Percentiles rank a stretch among this genome's conserved stretches.
phyloP scores from a whole-genome alignment of 2,888 invertebrate species.

The Drosophila infuscata region DNA sequence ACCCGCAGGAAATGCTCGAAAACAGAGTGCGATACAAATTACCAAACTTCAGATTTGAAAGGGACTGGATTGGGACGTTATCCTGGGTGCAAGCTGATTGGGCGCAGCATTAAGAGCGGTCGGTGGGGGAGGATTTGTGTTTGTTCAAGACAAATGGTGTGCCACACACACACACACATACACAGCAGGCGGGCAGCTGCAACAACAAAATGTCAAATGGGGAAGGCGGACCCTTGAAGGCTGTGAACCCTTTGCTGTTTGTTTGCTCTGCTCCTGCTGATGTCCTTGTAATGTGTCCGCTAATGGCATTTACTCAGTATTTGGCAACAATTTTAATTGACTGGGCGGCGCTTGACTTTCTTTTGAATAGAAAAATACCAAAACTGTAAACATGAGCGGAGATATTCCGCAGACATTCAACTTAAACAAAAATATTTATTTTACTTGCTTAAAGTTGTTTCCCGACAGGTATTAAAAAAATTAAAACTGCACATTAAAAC shows the following conservation, averaged over 20 bases:
- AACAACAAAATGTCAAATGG: slow-evolving; percentile 35
- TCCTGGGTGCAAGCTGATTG: slow-evolving; percentile 68
- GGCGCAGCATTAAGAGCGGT: slow-evolving; percentile 34
- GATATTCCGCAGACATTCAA: not conserved
- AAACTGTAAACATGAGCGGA: not conserved
- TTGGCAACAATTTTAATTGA: slow-evolving; percentile 78
- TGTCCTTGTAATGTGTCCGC: slow-evolving; percentile 84
- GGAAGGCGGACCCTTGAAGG: not conserved
- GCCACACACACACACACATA: slow-evolving; percentile 9
- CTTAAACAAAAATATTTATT: not conserved
- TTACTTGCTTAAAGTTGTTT: not conserved
- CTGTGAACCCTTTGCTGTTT: slow-evolving; percentile 42
- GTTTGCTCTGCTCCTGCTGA: slow-evolving; percentile 65
- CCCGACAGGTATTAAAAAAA: not conserved
- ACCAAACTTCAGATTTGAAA: slow-evolving; percentile 44
- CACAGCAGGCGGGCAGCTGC: slow-evolving; percentile 67
- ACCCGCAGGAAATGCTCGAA: slow-evolving; percentile 78
- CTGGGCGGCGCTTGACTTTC: slow-evolving; percentile 72
- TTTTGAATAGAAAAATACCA: slow-evolving; percentile 7
- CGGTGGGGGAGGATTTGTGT: slow-evolving; percentile 46
- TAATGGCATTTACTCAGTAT: slow-evolving; percentile 82
- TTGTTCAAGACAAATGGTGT: slow-evolving; percentile 66
- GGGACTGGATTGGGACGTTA: slow-evolving; percentile 26
- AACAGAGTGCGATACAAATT: slow-evolving; percentile 67
- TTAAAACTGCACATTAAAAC: too few relatives aligned